These are phyloP conservation scores for Chascanopsetta lugubris DNA, from an alignment of 2,113 vertebrate species.

Conservation along the genomic window DNA sequence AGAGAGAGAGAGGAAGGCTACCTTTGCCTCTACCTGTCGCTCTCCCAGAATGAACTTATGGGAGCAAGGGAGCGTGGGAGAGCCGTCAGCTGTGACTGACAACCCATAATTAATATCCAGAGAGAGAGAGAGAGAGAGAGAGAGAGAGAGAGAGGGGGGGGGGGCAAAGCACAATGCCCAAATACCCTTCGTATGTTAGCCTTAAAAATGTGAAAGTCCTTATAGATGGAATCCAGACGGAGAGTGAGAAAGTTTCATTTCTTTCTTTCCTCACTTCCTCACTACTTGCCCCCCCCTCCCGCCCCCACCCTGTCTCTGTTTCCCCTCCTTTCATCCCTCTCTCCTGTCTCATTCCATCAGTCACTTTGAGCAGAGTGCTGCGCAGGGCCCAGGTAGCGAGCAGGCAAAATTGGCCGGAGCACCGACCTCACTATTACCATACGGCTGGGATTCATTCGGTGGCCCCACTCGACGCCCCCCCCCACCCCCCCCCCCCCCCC, in stretches of 20 bases:
- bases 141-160: conserved; percentile 29
- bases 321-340: conserved; percentile 13
- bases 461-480: conserved; percentile 33
- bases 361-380: conserved; percentile 71
- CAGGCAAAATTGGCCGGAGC: conserved; percentile 66
- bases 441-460: conserved; percentile 66
- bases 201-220: conserved; percentile 34
- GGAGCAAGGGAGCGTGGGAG: conserved; percentile 73
- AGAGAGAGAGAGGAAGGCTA: conserved; percentile 38
- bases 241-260: conserved; percentile 41
- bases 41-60: conserved; percentile 65
- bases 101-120: conserved; percentile 75
- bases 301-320: not conserved
- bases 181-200: conserved; percentile 36
- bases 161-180: conserved; percentile 12
- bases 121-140: conserved; percentile 43
- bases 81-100: conserved; percentile 76
- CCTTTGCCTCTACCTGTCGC: conserved; percentile 68
- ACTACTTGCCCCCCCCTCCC: conserved; percentile 9
- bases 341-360: conserved; percentile 45
- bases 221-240: conserved; percentile 21
- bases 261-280: conserved; percentile 18
- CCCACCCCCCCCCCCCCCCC: conserved; percentile 50
- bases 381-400: conserved; percentile 28
- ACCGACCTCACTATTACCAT: conserved; percentile 68